phyloP scores from a whole-genome alignment of 2,113 vertebrate species.

The Cricetomys ansorgei region DNA sequence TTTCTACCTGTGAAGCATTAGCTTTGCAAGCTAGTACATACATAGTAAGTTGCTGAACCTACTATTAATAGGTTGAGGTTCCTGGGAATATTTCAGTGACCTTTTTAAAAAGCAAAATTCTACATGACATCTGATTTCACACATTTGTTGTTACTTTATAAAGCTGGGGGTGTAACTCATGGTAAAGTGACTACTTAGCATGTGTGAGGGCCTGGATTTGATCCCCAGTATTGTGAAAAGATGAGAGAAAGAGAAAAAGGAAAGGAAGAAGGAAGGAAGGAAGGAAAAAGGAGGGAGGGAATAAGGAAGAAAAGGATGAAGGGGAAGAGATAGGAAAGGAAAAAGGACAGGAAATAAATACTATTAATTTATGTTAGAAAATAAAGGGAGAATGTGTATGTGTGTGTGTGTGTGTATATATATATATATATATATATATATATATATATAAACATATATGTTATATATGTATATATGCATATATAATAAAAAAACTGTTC shows the following conservation, averaged over 20 bases:
- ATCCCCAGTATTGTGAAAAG: background rate
- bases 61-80: background rate
- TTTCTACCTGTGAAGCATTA: background rate
- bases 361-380: constrained; percentile 32
- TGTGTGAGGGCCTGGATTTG: background rate
- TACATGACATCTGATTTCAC: background rate
- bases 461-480: background rate
- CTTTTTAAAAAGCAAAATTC: background rate
- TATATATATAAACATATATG: background rate
- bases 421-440: background rate
- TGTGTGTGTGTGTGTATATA: background rate
- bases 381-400: background rate
- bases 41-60: background rate
- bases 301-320: background rate
- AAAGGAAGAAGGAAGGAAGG: background rate
- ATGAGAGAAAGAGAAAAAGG: background rate
- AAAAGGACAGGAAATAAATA: background rate
- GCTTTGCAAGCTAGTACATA: background rate
- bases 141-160: background rate
- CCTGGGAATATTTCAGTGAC: background rate
- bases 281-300: background rate
- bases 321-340: background rate
- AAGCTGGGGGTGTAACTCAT: background rate
- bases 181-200: background rate
- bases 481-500: background rate